Conservation (phyloP, 2,888 invertebrate genomes). For the Stegana nigrithorax region DNA sequence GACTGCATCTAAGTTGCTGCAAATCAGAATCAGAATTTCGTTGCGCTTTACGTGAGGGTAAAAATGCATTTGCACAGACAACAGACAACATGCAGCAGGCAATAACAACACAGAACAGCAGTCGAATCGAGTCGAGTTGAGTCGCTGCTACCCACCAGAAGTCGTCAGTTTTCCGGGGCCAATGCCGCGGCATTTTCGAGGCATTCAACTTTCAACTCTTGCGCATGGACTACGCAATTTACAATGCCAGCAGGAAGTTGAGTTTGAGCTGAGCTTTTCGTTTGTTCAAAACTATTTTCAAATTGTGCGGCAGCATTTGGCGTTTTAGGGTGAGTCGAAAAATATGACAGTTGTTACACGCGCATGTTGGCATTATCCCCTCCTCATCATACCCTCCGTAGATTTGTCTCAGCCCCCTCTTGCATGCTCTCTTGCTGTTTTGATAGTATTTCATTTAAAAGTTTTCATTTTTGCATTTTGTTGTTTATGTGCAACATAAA, state of each 20-base stretch:
- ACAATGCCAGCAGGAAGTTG: background rate
- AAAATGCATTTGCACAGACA: conserved; percentile 1
- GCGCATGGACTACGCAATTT: conserved; percentile 12
- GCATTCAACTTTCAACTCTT: conserved; percentile 66
- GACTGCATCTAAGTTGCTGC: conserved; percentile 17
- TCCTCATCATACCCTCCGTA: no score
- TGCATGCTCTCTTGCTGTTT: no score
- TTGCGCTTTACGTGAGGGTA: conserved; percentile 1
- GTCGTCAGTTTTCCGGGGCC: conserved; percentile 35
- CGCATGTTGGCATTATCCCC: conserved; percentile 11
- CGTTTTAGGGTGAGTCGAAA: background rate
- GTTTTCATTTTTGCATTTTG: background rate
- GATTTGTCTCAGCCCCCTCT: no score
- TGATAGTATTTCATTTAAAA: conserved; percentile 11
- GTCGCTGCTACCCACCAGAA: background rate
- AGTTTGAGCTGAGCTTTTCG: conserved; percentile 3
- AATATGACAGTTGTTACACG: conserved; percentile 10
- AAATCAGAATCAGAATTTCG: conserved; percentile 8
- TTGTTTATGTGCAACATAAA: background rate
- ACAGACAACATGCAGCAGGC: background rate
- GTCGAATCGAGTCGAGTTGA: no score
- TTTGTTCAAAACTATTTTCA: background rate
- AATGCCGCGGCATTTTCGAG: conserved; percentile 61
- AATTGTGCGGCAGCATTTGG: background rate
- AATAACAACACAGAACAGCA: no score